Evolutionary conservation across 2,888 invertebrate genomes (phyloP), one percentile per base, ranked within the genome.

Genomic region (Sisyra nigra): DNA sequence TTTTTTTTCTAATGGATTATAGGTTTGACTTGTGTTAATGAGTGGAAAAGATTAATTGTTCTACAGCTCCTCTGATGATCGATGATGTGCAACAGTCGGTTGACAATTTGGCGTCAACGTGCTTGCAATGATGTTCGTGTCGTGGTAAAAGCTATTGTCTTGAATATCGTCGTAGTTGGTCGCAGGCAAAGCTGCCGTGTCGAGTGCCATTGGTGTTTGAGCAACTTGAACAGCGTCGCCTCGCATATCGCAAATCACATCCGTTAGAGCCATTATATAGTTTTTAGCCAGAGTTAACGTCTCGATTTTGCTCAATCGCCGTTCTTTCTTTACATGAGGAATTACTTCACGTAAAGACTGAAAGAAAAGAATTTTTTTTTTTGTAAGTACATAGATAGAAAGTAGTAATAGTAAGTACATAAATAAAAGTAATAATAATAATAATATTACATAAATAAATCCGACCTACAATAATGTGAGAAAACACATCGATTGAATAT

Each of bases 191-290:
- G 45, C 32, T 11, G 46, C 34, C 8, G 46, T 45, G 34, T 41
- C 39, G n/a, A 45, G 45, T 7, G 48, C 45, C 6, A 44, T 41
- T 17, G 47, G 18, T 40, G 18, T 47, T 1, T 13, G 13, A 15
- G 11, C n/a, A 8, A 15, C 15, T 13, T 15, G n/a, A 9, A 35
- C 41, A 48, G 44, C 68, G 54, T 80, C 80, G 15, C 78, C 81
- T 43, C 84, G 69, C 72, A 85, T 81, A 44, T 77, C 76, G 60
- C 85, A 82, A 52, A 88, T 83, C 49, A 85, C 81, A 60, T 87
- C 87, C 18, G 87, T 87, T 48, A 89, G 68, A 10, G 88, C 86
- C 68, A 85, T 87, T 47, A 89, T 87, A 61, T 88, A 89, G 64
- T 88, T 87, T 66, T 85, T 86, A 52, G 88, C 88, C 58, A 89